phyloP scores from a whole-genome alignment of 2,888 invertebrate genomes.

The Lasioglossum lativentre region DNA sequence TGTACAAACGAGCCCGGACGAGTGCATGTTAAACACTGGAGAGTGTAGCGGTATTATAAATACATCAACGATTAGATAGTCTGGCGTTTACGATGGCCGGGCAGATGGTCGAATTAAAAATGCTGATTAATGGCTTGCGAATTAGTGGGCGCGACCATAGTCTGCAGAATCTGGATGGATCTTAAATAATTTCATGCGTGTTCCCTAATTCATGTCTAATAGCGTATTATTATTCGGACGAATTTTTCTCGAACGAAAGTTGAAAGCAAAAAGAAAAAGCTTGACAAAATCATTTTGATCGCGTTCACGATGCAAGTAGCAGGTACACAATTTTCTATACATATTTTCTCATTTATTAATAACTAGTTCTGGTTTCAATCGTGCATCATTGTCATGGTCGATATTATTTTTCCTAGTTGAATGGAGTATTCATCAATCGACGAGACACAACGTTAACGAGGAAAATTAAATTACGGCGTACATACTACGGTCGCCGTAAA shows the following conservation, averaged over 20 bases:
- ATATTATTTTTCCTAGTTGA: not conserved
- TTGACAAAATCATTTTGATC: too few relatives aligned
- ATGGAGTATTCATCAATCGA: not conserved
- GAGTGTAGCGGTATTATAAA: constrained; percentile 42
- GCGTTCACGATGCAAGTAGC: too few relatives aligned
- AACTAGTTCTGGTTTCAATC: not conserved
- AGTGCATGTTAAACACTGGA: constrained; percentile 42
- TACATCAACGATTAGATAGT: constrained; percentile 41
- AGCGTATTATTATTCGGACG: too few relatives aligned
- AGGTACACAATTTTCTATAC: too few relatives aligned
- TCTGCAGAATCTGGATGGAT: not conserved
- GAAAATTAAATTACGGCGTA: not conserved
- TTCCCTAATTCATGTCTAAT: too few relatives aligned
- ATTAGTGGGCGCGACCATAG: not conserved
- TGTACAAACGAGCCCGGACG: constrained; percentile 13
- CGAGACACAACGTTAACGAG: not conserved
- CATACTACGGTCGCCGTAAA: not conserved
- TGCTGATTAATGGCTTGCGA: not conserved
- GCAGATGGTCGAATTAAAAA: constrained; percentile 40
- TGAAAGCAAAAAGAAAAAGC: too few relatives aligned
- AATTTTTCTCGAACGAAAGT: too few relatives aligned
- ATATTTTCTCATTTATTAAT: too few relatives aligned
- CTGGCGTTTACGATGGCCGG: not conserved
- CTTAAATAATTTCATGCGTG: not conserved
- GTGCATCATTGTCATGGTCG: not conserved